A percentile compares a stretch with the other conserved stretches of the same genome.
Conservation (phyloP, 1,140 invertebrate genomes). For the Drosophila oshimai region DNA sequence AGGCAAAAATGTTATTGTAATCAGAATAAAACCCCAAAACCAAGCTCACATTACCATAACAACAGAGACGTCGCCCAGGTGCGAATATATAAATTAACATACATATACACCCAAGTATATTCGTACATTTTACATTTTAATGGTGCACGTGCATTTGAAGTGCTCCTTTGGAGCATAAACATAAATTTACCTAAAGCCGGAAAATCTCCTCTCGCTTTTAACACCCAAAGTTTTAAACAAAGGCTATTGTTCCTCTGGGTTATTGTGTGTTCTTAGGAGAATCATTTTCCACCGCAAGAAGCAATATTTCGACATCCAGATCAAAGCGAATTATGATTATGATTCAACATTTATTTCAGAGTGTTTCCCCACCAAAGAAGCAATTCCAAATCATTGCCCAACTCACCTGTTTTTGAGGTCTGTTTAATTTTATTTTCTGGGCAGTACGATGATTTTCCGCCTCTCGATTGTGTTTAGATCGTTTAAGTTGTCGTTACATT, state of each 20-base stretch:
- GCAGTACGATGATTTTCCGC: conserved; percentile 2
- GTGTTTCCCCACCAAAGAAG: not conserved
- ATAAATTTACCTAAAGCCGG: conserved; percentile 17
- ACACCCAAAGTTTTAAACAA: not conserved
- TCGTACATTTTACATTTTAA: conserved; percentile 6
- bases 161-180: conserved; percentile 6
- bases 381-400: conserved; percentile 2
- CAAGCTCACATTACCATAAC: conserved; percentile 56
- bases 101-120: not conserved
- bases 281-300: not conserved
- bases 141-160: conserved; percentile 18
- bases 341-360: not conserved
- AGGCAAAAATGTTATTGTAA: conserved; percentile 45
- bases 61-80: conserved; percentile 18
- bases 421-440: not conserved
- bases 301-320: not conserved
- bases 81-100: conserved; percentile 18
- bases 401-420: conserved; percentile 40
- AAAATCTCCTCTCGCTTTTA: not conserved
- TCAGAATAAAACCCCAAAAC: conserved; percentile 42
- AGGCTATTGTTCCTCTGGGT: not conserved
- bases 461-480: conserved; percentile 1
- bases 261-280: conserved; percentile 2
- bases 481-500: conserved; percentile 44
- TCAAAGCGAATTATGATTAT: conserved; percentile 31